Percentiles rank a stretch among this genome's conserved stretches.
Evolutionary conservation across 2,888 invertebrate genomes (phyloP).

Genomic region (Dolichopus griseipennis): DNA sequence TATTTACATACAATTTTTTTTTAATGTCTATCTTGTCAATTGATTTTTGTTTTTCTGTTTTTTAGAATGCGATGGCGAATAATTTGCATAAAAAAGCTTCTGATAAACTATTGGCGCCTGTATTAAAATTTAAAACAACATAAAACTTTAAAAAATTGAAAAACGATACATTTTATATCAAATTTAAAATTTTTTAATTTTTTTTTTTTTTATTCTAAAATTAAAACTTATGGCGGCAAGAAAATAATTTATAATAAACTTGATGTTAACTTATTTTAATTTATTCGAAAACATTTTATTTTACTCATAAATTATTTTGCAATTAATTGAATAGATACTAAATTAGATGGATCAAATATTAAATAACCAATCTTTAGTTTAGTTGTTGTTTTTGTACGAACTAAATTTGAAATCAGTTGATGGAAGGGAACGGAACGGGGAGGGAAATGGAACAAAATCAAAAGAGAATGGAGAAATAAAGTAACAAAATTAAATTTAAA

Average conservation of each 20-base stretch:
- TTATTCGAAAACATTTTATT: conserved; percentile 1
- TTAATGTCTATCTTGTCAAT: too few species aligned
- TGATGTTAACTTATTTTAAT: neutral
- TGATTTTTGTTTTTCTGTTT: too few species aligned
- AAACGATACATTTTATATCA: neutral
- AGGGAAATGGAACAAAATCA: too few species aligned
- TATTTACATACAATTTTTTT: too few species aligned
- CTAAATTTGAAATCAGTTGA: neutral
- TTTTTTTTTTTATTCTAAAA: neutral
- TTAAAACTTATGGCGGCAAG: neutral
- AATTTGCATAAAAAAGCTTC: conserved; percentile 1
- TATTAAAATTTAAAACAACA: neutral
- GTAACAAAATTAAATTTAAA: neutral
- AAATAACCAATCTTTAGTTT: too few species aligned
- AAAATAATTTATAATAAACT: neutral
- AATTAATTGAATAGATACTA: conserved; percentile 4
- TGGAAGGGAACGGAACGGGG: neutral
- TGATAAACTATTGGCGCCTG: conserved; percentile 2
- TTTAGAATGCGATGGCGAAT: neutral
- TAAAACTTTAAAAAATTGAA: neutral
- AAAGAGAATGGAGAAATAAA: neutral
- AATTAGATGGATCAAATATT: neutral
- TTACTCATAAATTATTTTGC: neutral
- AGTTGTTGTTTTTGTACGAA: too few species aligned
- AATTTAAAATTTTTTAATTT: too few species aligned